These are phyloP conservation scores for Hydra vulgaris DNA, from an alignment of 30 jellyfish, hydroid and myxozoan species.

Conservation along the genomic window DNA sequence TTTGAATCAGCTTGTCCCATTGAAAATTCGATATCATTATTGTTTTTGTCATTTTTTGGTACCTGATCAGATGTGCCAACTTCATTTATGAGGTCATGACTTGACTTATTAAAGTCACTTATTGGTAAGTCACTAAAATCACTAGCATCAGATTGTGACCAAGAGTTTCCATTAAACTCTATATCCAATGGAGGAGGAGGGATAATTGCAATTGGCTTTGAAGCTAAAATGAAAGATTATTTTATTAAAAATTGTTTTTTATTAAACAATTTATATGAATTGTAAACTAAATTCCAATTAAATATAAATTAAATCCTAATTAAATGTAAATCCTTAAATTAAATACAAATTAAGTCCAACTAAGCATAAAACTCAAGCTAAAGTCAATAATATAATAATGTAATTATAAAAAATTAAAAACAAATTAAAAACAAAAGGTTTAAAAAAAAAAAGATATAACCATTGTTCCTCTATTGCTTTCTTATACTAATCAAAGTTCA, in stretches of 20 bases:
- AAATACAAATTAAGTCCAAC: too few relatives aligned
- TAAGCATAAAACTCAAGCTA: too few relatives aligned
- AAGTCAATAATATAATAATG: too few relatives aligned
- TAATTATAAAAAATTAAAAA: too few relatives aligned
- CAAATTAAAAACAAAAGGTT: too few relatives aligned
- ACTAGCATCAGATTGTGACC: constrained; percentile 20
- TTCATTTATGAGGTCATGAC: neutral
- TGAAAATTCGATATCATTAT: neutral
- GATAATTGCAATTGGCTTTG: neutral
- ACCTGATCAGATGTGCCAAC: neutral
- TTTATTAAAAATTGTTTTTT: neutral
- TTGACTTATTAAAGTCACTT: constrained; percentile 10
- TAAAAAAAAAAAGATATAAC: too few relatives aligned
- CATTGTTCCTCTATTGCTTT: too few relatives aligned
- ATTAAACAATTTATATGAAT: neutral
- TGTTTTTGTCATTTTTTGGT: neutral
- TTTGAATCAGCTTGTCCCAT: constrained; percentile 3
- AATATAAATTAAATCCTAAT: too few relatives aligned
- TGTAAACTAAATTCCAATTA: too few relatives aligned
- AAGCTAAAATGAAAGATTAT: neutral
- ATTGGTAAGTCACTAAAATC: constrained; percentile 23
- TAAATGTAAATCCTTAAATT: too few relatives aligned
- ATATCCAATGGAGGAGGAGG: constrained; percentile 20
- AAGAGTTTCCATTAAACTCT: constrained; percentile 4
- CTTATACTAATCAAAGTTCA: too few relatives aligned